These are phyloP conservation scores for Drosophila asahinai DNA, from an alignment of 1,140 invertebrate genomes.

Conservation along the genomic window DNA sequence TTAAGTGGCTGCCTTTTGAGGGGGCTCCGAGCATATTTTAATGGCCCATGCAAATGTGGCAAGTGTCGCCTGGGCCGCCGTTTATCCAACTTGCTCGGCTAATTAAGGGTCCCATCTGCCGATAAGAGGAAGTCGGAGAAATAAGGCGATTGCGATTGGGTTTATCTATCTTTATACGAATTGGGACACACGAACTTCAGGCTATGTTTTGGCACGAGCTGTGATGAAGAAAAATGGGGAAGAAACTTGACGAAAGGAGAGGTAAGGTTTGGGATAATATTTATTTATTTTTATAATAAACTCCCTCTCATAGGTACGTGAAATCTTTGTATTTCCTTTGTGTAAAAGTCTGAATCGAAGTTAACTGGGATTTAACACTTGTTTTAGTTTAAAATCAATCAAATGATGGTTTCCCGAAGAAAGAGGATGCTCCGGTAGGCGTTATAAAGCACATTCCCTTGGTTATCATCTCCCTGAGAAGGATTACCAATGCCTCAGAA, in stretches of 20 bases:
- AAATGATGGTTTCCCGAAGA: too few species aligned
- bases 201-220: slow-evolving; percentile 18
- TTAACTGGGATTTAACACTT: too few species aligned
- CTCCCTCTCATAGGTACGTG: too few species aligned
- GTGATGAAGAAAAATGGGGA: too few species aligned
- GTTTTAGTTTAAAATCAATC: too few species aligned
- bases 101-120: slow-evolving; percentile 47
- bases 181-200: background rate
- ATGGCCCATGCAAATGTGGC: slow-evolving; percentile 55
- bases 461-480: background rate
- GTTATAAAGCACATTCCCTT: too few species aligned
- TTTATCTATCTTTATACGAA: slow-evolving; percentile 20
- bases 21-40: slow-evolving; percentile 52
- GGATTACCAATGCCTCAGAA: background rate
- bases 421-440: too few species aligned
- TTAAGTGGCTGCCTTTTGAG: slow-evolving; percentile 69
- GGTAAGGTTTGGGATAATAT: background rate
- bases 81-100: slow-evolving; percentile 50
- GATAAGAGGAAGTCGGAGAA: slow-evolving; percentile 25
- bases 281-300: too few species aligned
- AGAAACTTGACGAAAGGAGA: too few species aligned
- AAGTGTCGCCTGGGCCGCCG: slow-evolving; percentile 35
- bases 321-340: too few species aligned
- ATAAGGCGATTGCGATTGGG: slow-evolving; percentile 1
- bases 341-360: too few species aligned